Conservation (phyloP, 2,113 vertebrate species). For the Pagrus major region DNA sequence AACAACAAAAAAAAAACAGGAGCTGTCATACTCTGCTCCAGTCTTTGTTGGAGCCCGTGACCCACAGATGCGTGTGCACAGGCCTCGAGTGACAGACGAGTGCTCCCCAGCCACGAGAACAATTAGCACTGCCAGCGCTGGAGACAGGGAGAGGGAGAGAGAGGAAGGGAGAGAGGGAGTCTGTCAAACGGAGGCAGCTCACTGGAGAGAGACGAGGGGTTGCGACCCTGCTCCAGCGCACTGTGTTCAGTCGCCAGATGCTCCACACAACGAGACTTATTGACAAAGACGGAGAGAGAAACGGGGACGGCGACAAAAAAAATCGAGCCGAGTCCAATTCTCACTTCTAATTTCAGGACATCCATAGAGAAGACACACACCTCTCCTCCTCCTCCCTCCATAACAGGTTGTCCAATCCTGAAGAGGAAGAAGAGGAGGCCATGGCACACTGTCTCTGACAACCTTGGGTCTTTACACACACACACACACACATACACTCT, state of each 20-base stretch:
- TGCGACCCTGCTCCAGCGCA: constrained; percentile 31
- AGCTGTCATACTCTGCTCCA: constrained; percentile 42
- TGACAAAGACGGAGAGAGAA: constrained; percentile 20
- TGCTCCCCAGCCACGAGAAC: constrained; percentile 35
- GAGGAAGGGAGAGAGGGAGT: neutral
- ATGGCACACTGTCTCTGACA: neutral
- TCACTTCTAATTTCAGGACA: constrained; percentile 36
- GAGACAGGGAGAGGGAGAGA: constrained; percentile 21
- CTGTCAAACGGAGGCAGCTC: constrained; percentile 35
- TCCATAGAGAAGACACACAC: constrained; percentile 12
- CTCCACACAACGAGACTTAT: constrained; percentile 10
- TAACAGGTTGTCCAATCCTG: constrained; percentile 16
- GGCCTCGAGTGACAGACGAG: constrained; percentile 51
- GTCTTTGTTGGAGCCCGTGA: constrained; percentile 47
- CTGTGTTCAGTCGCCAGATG: constrained; percentile 23
- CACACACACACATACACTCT: neutral
- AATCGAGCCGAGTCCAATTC: constrained; percentile 24
- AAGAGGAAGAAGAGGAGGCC: neutral
- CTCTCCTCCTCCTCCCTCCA: neutral
- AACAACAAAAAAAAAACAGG: constrained; percentile 18
- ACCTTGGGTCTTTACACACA: neutral
- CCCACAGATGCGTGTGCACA: constrained; percentile 28
- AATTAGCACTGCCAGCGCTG: constrained; percentile 46
- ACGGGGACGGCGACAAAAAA: constrained; percentile 7
- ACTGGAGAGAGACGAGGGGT: constrained; percentile 39